Percentiles rank a stretch among this genome's conserved stretches.
Conservation (phyloP, 2,113 vertebrate species). For the Dipodomys stephensi region DNA sequence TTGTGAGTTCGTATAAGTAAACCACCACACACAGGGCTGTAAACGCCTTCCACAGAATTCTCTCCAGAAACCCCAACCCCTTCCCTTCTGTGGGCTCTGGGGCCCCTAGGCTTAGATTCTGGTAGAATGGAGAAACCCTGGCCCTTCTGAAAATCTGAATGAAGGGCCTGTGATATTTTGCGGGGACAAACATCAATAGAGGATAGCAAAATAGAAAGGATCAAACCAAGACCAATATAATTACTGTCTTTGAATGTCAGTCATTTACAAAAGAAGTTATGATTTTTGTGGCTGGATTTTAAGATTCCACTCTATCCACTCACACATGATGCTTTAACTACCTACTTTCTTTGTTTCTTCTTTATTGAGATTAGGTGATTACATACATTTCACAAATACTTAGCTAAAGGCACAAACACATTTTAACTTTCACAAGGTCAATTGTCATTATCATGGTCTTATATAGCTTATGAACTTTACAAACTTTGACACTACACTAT, state of each 20-base stretch:
- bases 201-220: not conserved
- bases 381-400: no score
- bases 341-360: not conserved
- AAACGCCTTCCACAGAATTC: not conserved
- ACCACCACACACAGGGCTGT: not conserved
- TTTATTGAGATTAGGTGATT: no score
- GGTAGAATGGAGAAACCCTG: not conserved
- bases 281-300: not conserved
- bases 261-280: not conserved
- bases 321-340: not conserved
- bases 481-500: no score
- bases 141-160: not conserved
- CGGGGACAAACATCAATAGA: not conserved
- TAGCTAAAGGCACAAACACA: no score
- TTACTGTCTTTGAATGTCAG: not conserved
- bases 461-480: no score
- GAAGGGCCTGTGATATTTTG: not conserved
- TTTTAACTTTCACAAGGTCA: no score
- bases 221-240: not conserved
- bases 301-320: not conserved
- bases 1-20: slow-evolving; percentile 5
- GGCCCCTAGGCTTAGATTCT: not conserved
- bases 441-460: no score
- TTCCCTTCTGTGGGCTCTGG: not conserved
- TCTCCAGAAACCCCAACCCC: not conserved